phyloP scores from a whole-genome alignment of 1,140 invertebrate genomes.

The Cheumatopsyche charites region DNA sequence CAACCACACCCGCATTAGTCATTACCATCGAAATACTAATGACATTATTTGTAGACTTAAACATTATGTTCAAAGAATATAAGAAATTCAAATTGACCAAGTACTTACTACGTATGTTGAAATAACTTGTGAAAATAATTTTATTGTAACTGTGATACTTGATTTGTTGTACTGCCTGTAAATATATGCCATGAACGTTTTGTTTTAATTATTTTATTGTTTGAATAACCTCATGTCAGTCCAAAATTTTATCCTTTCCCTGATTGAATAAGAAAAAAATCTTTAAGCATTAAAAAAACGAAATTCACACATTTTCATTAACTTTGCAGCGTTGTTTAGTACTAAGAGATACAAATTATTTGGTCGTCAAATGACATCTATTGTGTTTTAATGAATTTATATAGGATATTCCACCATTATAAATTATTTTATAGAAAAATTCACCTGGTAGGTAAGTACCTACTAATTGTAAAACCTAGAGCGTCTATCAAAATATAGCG shows the following conservation, averaged over 20 bases:
- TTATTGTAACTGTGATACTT: constrained; percentile 50
- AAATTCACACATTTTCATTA: too few species aligned
- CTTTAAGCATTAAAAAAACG: too few species aligned
- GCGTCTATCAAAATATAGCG: too few species aligned
- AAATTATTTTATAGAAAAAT: too few species aligned
- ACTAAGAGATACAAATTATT: too few species aligned
- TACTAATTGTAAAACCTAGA: too few species aligned
- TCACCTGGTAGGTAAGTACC: too few species aligned
- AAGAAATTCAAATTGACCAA: constrained; percentile 49
- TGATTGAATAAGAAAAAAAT: background rate
- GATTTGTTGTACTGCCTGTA: constrained; percentile 50
- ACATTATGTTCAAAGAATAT: constrained; percentile 49
- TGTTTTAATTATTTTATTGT: constrained; percentile 27
- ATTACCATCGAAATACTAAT: constrained; percentile 44
- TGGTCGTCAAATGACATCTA: too few species aligned
- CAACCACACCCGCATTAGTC: constrained; percentile 19
- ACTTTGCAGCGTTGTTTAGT: too few species aligned
- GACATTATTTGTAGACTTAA: constrained; percentile 46
- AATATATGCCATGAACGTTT: constrained; percentile 50
- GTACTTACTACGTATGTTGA: constrained; percentile 49
- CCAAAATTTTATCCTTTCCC: background rate
- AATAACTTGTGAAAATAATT: constrained; percentile 50
- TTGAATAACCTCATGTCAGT: background rate
- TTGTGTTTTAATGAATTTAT: too few species aligned
- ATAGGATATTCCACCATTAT: too few species aligned